Evolutionary conservation across 2,888 invertebrate species (phyloP).

Genomic region (Candidula unifasciata): DNA sequence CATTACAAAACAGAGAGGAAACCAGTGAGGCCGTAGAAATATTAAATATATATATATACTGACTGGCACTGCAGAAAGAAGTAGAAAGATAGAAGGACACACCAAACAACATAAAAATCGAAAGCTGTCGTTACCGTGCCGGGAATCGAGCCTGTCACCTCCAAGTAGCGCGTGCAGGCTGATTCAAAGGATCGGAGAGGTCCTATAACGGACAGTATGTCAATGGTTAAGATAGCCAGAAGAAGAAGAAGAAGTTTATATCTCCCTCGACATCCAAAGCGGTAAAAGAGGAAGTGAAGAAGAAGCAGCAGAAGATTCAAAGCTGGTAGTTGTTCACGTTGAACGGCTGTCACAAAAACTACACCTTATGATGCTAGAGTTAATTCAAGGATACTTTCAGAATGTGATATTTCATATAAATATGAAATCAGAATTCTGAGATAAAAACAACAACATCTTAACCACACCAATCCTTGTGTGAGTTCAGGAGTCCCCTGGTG

Average conservation of each 20-base stretch:
- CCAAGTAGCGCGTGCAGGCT: background rate
- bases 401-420: background rate
- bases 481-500: too few species aligned
- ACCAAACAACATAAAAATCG: too few species aligned
- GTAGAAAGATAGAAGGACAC: too few species aligned
- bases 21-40: too few species aligned
- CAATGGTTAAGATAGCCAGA: too few species aligned
- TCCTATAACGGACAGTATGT: background rate
- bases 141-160: too few species aligned
- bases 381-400: background rate
- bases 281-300: constrained; percentile 14
- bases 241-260: background rate
- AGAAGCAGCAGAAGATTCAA: background rate
- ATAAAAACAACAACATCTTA: too few species aligned
- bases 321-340: too few species aligned
- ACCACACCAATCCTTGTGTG: too few species aligned
- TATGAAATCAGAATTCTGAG: background rate
- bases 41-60: too few species aligned
- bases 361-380: background rate
- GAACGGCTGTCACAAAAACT: background rate
- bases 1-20: too few species aligned
- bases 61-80: background rate
- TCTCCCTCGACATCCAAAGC: constrained; percentile 5
- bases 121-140: too few species aligned
- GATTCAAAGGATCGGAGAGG: background rate